phyloP scores from a whole-genome alignment of 2,113 vertebrate species.

The Aramus guarauna region DNA sequence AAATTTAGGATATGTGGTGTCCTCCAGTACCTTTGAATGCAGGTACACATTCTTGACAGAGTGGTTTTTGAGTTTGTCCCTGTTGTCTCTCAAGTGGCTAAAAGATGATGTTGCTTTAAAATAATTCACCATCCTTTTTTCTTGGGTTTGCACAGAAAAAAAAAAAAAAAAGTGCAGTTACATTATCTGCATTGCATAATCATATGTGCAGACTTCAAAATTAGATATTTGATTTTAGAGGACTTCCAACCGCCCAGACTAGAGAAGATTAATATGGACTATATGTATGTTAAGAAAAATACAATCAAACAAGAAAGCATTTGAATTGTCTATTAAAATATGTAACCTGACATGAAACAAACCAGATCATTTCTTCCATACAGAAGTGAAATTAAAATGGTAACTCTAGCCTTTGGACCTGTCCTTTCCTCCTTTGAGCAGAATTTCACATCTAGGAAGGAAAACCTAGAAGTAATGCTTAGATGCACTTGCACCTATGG shows the following conservation, averaged over 20 bases:
- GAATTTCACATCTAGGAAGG: background rate
- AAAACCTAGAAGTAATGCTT: background rate
- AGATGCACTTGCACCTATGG: background rate
- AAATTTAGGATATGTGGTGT: background rate
- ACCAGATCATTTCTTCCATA: background rate
- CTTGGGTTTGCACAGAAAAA: background rate
- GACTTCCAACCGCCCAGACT: background rate
- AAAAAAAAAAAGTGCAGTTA: background rate
- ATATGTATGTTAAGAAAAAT: background rate
- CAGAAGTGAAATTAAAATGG: background rate
- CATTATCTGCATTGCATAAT: background rate
- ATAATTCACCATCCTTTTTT: background rate
- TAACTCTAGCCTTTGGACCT: background rate
- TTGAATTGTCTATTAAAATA: background rate
- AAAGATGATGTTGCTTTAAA: background rate
- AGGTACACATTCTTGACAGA: background rate
- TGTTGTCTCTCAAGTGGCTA: background rate
- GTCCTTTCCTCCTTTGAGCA: background rate
- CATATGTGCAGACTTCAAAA: background rate
- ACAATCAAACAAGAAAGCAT: background rate
- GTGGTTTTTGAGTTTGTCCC: background rate
- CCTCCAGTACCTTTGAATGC: background rate
- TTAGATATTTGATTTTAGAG: background rate
- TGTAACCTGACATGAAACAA: background rate
- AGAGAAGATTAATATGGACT: background rate